These are phyloP conservation scores for Ammodytes dubius DNA, from an alignment of 2,113 vertebrate species.

Conservation along the genomic window DNA sequence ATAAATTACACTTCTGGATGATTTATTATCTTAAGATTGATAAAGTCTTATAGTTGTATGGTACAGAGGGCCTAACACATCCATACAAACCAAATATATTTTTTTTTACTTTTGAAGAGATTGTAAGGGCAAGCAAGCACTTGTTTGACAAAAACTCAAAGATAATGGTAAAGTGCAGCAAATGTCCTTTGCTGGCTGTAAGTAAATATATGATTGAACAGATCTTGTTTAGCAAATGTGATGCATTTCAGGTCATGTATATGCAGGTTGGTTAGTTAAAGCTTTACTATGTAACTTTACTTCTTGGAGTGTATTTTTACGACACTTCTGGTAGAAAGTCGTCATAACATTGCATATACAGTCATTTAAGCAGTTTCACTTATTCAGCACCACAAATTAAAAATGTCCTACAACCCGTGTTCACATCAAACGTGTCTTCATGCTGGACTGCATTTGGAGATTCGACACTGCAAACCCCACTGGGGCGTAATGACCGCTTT, in stretches of 20 bases:
- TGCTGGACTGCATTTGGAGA: constrained; percentile 15
- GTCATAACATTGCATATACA: too few relatives aligned
- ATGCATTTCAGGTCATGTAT: neutral
- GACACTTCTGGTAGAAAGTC: too few relatives aligned
- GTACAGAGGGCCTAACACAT: constrained; percentile 9
- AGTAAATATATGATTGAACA: neutral
- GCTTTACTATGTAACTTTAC: too few relatives aligned
- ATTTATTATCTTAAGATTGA: constrained; percentile 15
- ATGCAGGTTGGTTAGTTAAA: neutral
- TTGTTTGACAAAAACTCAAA: neutral
- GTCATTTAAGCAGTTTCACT: too few relatives aligned
- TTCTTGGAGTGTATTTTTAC: too few relatives aligned
- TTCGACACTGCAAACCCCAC: constrained; percentile 19
- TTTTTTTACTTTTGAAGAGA: constrained; percentile 4
- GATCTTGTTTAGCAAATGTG: neutral
- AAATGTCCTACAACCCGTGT: neutral
- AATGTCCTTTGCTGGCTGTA: neutral
- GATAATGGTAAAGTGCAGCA: neutral
- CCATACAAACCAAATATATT: neutral
- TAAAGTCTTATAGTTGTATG: constrained; percentile 28
- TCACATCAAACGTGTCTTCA: constrained; percentile 17
- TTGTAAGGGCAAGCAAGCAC: constrained; percentile 1
- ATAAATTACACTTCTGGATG: constrained; percentile 8
- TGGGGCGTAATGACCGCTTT: constrained; percentile 23
- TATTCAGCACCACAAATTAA: neutral